These are phyloP conservation scores for Alfaro cultratus DNA, from an alignment of 2,797 vertebrate genomes.

Conservation along the genomic window DNA sequence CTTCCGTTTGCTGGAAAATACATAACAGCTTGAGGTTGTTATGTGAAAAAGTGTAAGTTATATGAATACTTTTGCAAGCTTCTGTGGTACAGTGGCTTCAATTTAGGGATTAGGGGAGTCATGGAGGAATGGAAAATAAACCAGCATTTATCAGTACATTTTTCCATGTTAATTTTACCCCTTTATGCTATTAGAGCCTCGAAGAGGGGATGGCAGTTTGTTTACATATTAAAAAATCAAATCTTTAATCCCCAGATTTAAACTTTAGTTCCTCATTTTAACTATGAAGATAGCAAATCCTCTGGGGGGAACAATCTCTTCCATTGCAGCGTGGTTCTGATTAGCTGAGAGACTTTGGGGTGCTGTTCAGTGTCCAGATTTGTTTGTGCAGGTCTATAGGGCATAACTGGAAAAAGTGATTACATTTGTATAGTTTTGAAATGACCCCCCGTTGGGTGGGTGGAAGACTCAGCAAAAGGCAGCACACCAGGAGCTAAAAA, in stretches of 20 bases:
- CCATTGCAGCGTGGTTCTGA: slow-evolving; percentile 17
- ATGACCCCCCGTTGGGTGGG: slow-evolving; percentile 27
- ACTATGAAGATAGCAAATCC: neutral
- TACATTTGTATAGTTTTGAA: slow-evolving; percentile 53
- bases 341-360: slow-evolving; percentile 20
- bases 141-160: neutral
- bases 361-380: slow-evolving; percentile 29
- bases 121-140: neutral
- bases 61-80: neutral
- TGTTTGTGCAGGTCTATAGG: slow-evolving; percentile 32
- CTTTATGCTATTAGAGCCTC: neutral
- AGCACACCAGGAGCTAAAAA: slow-evolving; percentile 37
- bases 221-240: slow-evolving; percentile 8
- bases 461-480: slow-evolving; percentile 28
- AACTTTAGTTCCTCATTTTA: neutral
- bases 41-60: neutral
- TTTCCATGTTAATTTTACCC: neutral
- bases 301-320: neutral
- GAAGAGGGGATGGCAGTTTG: neutral
- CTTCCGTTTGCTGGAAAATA: neutral
- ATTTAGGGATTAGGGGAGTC: neutral
- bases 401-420: slow-evolving; percentile 42
- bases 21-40: neutral
- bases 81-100: neutral
- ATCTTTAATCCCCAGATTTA: neutral